These are phyloP conservation scores for Platichthys stellatus DNA, from an alignment of 2,113 vertebrate genomes.

Conservation along the genomic window DNA sequence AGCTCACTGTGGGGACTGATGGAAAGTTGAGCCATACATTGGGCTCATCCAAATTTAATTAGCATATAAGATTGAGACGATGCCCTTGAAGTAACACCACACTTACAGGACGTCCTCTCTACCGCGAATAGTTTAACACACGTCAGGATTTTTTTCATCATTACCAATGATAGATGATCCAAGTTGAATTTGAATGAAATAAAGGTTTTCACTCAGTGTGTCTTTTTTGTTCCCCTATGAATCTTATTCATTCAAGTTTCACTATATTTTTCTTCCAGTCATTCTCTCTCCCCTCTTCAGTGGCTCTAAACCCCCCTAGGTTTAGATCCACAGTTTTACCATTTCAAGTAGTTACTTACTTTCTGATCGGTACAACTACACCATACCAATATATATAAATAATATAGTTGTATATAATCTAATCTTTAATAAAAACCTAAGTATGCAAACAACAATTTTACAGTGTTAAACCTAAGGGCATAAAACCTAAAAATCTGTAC, in stretches of 20 bases:
- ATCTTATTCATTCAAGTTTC: neutral
- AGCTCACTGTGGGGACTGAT: neutral
- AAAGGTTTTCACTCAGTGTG: too few species aligned
- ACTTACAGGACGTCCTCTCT: slow-evolving; percentile 4
- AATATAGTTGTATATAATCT: neutral
- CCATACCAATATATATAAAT: neutral
- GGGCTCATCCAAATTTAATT: slow-evolving; percentile 5
- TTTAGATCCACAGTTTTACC: too few species aligned
- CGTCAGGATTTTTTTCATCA: too few species aligned
- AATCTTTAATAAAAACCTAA: neutral
- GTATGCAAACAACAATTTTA: too few species aligned
- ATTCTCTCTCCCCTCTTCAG: neutral
- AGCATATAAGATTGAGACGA: neutral
- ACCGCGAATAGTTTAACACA: neutral
- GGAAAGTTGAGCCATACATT: slow-evolving; percentile 47
- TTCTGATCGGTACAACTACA: neutral
- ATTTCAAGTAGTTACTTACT: too few species aligned
- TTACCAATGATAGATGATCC: too few species aligned
- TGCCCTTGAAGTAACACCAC: slow-evolving; percentile 11
- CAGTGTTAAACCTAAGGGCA: too few species aligned
- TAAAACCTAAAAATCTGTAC: too few species aligned
- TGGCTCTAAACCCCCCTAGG: neutral
- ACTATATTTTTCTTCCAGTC: neutral
- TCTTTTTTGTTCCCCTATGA: too few species aligned
- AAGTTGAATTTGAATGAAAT: neutral